Evolutionary conservation across 2,888 invertebrate genomes (phyloP), one percentile per base, ranked within the genome.

Genomic region (Chelonus formosanus): DNA sequence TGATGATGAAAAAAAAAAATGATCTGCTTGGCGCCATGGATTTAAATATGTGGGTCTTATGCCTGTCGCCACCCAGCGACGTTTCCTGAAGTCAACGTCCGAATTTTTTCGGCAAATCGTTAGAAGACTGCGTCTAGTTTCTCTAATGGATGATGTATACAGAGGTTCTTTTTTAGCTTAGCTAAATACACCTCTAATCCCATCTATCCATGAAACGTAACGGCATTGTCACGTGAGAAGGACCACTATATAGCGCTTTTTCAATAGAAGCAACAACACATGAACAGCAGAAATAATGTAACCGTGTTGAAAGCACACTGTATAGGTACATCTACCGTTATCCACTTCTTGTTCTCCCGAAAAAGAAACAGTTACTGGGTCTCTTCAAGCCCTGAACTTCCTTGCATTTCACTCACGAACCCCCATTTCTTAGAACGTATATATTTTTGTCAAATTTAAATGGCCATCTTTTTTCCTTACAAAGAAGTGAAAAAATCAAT

Each of bases 211-310:
- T 40, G 40, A 40, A 47, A 10, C 44, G 55, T 63, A 63, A 63
- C 63, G 63, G 63, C 63, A 63, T 57, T 57, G 63, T 57, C 63
- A 63, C 63, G 63, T 57, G 63, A 63, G 63, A 56, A 20, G 57
- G 56, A 56, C 5, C 56, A 56, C 56, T 36, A 44, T 40, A 56
- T 56, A 31, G 43, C 20, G 20, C 40, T 40, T 40, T 40, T 40
- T 40, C 40, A 40, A 40, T 40, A 40, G 40, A 40, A 40, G 4
- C 40, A 40, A 3, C 40, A 40, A 6, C 40, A 20, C 20, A 56
- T 31, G 8, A 32, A 56, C 20, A 56, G 44, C 32, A 58, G 47
- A 32, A 35, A 58, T 45, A 35, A 58, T 58, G 45, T 45, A 35
- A 47, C 58, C 32, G 45, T 47, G 58, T 47, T 45, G 47, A 34